Evolutionary conservation across 2,797 vertebrate species (phyloP), one percentile per base, ranked within the genome.

Genomic region (Ctenopoma multispine): DNA sequence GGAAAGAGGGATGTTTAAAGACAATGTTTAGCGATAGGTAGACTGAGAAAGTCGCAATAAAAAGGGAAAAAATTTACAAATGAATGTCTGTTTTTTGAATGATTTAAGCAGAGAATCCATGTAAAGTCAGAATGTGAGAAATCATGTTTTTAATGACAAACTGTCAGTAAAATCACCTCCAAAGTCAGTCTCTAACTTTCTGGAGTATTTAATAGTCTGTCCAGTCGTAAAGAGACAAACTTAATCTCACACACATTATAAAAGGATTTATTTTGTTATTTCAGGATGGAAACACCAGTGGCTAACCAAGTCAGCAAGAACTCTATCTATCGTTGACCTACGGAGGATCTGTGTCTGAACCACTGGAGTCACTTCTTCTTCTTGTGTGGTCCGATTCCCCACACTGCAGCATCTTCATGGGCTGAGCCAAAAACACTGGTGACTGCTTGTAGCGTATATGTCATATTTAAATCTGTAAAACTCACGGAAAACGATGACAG

Each of bases 271-370:
- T 51, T 18, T n/a, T 70, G 8, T 64, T 40, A 24, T 86, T 85
- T 48, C 85, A 92, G 92, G 74, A 78, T 70, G 57, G 58, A 74
- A 67, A 72, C 67, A 69, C 24, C 67, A 81, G 64, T 14, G 18
- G 43, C 46, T 36, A 48, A 77, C 58, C 41, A 55, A 18, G 49
- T 49, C 58, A 41, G 54, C 69, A 69, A 47, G 66, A 44, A 27
- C 51, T 63, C 48, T 29, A 17, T 69, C 75, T 7, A 27, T n/a
- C 46, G 72, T 46, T 29, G 48, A 59, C 70, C 63, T 59, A 61
- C 73, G 13, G 68, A 21, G 51, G 72, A 71, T 72, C 57, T 40
- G 12, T n/a, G 18, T 7, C 11, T 54, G 75, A 60, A 24, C 41
- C 31, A 66, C 56, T 67, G 65, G 65, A 70, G 55, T 71, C 43